Conservation (phyloP, 2,888 invertebrate genomes). For the Germaria angustata region DNA sequence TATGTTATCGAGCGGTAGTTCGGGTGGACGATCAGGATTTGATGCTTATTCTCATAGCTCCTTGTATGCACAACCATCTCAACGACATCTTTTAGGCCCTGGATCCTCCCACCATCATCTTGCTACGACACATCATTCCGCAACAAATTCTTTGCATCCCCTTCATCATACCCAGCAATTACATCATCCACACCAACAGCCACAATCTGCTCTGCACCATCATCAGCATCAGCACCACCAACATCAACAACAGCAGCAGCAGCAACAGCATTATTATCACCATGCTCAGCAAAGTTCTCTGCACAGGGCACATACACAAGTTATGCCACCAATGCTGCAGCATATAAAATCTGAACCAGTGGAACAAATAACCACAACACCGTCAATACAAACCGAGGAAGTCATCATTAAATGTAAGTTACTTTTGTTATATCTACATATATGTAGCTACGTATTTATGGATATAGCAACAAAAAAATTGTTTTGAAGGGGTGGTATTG, state of each 20-base stretch:
- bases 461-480: neutral
- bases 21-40: constrained; percentile 38
- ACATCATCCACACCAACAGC: constrained; percentile 69
- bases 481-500: neutral
- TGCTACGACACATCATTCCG: constrained; percentile 58
- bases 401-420: constrained; percentile 70
- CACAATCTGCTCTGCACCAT: constrained; percentile 48
- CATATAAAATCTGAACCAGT: constrained; percentile 74
- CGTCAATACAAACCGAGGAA: constrained; percentile 70
- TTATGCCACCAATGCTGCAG: constrained; percentile 64
- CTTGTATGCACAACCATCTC: constrained; percentile 65
- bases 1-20: constrained; percentile 31
- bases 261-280: constrained; percentile 69
- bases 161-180: constrained; percentile 70
- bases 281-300: constrained; percentile 68
- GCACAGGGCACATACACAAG: constrained; percentile 70
- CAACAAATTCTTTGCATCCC: constrained; percentile 63
- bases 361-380: constrained; percentile 69
- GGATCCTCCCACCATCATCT: constrained; percentile 53
- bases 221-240: constrained; percentile 70
- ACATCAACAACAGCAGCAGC: constrained; percentile 71
- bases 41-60: constrained; percentile 63
- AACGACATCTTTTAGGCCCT: constrained; percentile 54
- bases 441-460: neutral
- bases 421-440: neutral